Percentiles rank a stretch among this genome's conserved stretches.
Evolutionary conservation across 1,140 invertebrate genomes (phyloP).

Genomic region (Cotesia glomerata): DNA sequence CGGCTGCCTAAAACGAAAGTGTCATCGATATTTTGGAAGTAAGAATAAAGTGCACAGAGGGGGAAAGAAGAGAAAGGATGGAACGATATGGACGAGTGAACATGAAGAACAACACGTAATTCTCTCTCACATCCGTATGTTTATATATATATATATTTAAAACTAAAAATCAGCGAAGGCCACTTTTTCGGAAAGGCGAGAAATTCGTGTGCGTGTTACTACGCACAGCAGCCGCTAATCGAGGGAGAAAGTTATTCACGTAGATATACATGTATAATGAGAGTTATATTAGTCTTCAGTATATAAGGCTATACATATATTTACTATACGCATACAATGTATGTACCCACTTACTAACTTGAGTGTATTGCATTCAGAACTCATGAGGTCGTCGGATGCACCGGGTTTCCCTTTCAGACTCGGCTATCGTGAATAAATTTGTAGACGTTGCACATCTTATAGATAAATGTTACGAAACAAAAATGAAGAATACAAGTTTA

Average conservation of each 20-base stretch:
- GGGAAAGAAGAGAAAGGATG: background rate
- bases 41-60: background rate
- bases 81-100: background rate
- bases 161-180: constrained; percentile 17
- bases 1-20: background rate
- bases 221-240: constrained; percentile 27
- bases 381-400: constrained; percentile 17
- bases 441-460: background rate
- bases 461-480: background rate
- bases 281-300: background rate
- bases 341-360: constrained; percentile 1
- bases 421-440: background rate
- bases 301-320: background rate
- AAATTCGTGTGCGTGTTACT: constrained; percentile 29
- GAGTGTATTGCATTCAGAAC: constrained; percentile 21
- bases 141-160: background rate
- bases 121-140: background rate
- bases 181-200: constrained; percentile 30
- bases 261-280: background rate
- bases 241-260: constrained; percentile 31
- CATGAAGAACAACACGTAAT: constrained; percentile 13
- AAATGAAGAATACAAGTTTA: background rate
- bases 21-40: background rate
- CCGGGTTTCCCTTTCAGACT: constrained; percentile 30
- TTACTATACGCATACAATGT: background rate